Conservation (phyloP, 2,888 invertebrate species). For the Mimachlamys varia region DNA sequence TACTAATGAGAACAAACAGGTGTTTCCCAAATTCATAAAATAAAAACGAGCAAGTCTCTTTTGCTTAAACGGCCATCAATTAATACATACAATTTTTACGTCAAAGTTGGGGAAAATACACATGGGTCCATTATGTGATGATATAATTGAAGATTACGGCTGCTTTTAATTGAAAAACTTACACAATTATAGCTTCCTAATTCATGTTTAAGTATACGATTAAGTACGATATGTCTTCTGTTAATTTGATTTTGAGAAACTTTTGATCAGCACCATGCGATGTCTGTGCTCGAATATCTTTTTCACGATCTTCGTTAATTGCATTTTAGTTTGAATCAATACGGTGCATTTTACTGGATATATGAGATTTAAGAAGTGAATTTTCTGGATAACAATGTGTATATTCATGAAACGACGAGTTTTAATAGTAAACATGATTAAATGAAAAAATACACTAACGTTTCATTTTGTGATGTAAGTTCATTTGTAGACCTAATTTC, state of each 20-base stretch:
- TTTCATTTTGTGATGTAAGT: too few species aligned
- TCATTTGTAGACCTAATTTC: neutral
- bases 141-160: neutral
- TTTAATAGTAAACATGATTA: too few species aligned
- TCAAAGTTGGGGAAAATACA: neutral
- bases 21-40: neutral
- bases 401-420: too few species aligned
- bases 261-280: neutral
- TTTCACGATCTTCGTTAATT: neutral
- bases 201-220: neutral
- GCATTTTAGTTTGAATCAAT: neutral
- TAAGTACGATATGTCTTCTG: neutral
- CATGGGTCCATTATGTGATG: neutral
- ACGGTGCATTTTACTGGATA: neutral
- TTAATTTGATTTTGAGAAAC: constrained; percentile 17
- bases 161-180: neutral
- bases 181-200: neutral
- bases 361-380: neutral
- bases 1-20: neutral
- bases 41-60: neutral
- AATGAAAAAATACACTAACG: too few species aligned
- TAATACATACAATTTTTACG: neutral
- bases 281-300: neutral
- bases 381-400: neutral
- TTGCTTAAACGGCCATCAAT: neutral